Evolutionary conservation across 2,888 invertebrate species (phyloP).

Genomic region (Ochlodes sylvanus): DNA sequence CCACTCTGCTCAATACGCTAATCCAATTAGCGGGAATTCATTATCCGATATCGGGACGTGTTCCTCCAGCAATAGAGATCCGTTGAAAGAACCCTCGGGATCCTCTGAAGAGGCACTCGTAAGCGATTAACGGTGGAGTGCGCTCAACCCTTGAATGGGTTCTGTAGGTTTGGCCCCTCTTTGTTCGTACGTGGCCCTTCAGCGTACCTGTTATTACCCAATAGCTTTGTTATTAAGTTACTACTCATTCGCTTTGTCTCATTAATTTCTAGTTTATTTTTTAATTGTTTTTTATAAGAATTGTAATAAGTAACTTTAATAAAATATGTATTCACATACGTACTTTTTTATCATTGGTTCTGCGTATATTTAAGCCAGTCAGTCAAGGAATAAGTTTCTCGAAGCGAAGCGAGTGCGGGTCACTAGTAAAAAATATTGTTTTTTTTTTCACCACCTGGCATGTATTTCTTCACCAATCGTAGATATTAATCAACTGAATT

Average conservation of each 20-base stretch:
- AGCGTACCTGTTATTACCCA: conserved; percentile 61
- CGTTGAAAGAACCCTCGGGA: conserved; percentile 73
- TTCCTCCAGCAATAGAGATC: conserved; percentile 74
- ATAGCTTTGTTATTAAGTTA: conserved; percentile 55
- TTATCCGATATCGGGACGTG: conserved; percentile 72
- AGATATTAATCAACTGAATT: too few species aligned
- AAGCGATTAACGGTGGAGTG: conserved; percentile 73
- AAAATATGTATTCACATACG: too few species aligned
- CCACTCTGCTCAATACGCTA: conserved; percentile 60
- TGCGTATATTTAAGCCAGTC: too few species aligned
- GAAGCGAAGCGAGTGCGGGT: too few species aligned
- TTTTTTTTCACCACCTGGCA: too few species aligned
- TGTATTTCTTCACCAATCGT: too few species aligned
- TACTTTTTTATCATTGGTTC: too few species aligned
- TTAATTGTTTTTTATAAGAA: too few species aligned
- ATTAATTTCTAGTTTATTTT: not conserved
- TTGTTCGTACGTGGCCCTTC: conserved; percentile 64
- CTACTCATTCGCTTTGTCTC: not conserved
- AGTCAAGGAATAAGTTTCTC: too few species aligned
- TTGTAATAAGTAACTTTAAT: too few species aligned
- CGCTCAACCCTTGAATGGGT: conserved; percentile 67
- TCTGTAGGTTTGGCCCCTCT: conserved; percentile 62
- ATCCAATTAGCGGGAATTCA: conserved; percentile 77
- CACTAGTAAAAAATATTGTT: too few species aligned
- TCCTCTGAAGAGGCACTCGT: conserved; percentile 70